These are phyloP conservation scores for Porphyrio hochstetteri DNA, from an alignment of 2,113 vertebrate species.

Conservation along the genomic window DNA sequence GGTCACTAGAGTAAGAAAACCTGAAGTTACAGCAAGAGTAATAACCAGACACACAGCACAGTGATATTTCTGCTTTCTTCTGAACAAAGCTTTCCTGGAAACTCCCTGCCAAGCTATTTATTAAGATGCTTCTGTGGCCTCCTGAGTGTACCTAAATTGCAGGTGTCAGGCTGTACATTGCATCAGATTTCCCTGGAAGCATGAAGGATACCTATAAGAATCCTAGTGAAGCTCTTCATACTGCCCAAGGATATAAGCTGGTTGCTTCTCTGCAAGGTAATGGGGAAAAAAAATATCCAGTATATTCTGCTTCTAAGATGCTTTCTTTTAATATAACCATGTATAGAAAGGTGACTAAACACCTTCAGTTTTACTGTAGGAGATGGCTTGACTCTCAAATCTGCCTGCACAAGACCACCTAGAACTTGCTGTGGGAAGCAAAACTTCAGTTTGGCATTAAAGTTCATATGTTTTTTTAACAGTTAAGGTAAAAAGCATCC, in stretches of 20 bases:
- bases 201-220: not conserved
- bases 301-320: not conserved
- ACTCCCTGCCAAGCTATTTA: not conserved
- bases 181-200: slow-evolving; percentile 28
- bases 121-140: slow-evolving; percentile 2
- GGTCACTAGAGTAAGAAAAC: not conserved
- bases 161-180: slow-evolving; percentile 31
- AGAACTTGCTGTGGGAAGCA: not conserved
- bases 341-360: not conserved
- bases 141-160: not conserved
- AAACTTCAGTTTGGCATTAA: not conserved
- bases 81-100: not conserved
- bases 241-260: not conserved
- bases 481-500: not conserved
- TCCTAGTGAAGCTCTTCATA: not conserved
- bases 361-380: not conserved
- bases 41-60: not conserved
- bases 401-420: not conserved
- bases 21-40: not conserved
- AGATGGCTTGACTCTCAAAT: not conserved
- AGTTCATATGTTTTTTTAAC: not conserved
- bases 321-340: not conserved
- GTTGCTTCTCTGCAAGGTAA: not conserved
- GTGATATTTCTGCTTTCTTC: not conserved
- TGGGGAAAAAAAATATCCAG: not conserved